Conservation (phyloP, 2,888 invertebrate species). For the Plebejus argus region DNA sequence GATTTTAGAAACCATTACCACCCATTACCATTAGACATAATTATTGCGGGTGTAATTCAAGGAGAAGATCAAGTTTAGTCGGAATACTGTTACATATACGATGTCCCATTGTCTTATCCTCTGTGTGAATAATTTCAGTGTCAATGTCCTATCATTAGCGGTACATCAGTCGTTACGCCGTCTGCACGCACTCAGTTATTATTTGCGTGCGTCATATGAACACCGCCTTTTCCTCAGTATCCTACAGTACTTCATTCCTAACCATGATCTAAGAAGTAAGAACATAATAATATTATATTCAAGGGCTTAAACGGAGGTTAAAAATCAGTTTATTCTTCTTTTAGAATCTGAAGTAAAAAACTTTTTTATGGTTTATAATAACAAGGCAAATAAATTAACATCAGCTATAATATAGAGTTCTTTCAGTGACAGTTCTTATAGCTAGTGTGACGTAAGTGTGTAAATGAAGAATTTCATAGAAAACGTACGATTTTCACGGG, state of each 20-base stretch:
- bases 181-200: constrained; percentile 13
- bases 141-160: constrained; percentile 28
- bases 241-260: background rate
- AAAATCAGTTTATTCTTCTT: too few relatives aligned
- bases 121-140: constrained; percentile 20
- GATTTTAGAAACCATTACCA: background rate
- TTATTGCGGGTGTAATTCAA: background rate
- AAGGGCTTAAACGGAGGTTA: background rate
- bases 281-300: background rate
- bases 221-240: background rate
- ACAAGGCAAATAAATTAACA: too few relatives aligned
- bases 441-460: too few relatives aligned
- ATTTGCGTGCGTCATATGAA: constrained; percentile 11
- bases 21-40: background rate
- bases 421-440: too few relatives aligned
- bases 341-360: too few relatives aligned
- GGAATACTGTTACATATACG: constrained; percentile 9
- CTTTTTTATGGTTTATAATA: too few relatives aligned
- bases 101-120: constrained; percentile 24
- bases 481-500: too few relatives aligned
- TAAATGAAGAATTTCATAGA: too few relatives aligned
- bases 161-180: constrained; percentile 10
- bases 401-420: too few relatives aligned
- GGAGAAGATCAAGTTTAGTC: background rate
- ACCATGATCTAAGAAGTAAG: too few relatives aligned